phyloP scores from a whole-genome alignment of 2,888 invertebrate genomes.

The Ophion costatus region DNA sequence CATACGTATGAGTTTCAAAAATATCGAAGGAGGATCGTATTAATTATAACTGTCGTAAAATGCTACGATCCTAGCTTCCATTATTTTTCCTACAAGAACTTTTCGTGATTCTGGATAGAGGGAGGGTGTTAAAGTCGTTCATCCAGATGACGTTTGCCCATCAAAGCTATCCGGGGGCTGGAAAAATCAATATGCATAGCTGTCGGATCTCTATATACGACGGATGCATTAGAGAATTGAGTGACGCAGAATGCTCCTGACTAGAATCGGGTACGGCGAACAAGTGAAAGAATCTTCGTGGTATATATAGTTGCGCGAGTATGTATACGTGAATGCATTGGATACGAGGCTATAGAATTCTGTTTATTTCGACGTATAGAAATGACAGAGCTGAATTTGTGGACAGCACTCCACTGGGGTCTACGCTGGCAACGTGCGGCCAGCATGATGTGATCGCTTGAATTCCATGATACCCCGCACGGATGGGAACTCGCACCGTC shows the following conservation, averaged over 20 bases:
- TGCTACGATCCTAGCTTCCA: too few relatives aligned
- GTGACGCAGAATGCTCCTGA: constrained; percentile 17
- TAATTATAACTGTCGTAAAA: too few relatives aligned
- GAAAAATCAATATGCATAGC: constrained; percentile 6
- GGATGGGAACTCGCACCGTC: constrained; percentile 26
- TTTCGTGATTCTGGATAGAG: neutral
- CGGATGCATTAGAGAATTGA: constrained; percentile 21
- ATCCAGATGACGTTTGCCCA: neutral
- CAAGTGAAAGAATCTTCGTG: constrained; percentile 19
- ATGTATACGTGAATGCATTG: neutral
- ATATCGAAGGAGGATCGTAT: too few relatives aligned
- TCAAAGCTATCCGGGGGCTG: neutral
- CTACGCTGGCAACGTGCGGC: constrained; percentile 25
- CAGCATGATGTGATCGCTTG: constrained; percentile 6
- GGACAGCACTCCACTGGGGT: constrained; percentile 22
- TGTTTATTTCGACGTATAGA: constrained; percentile 14
- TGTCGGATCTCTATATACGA: neutral
- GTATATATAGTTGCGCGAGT: neutral
- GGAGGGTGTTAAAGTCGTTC: neutral
- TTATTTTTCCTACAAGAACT: neutral
- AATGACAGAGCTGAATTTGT: constrained; percentile 43
- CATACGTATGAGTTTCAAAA: too few relatives aligned
- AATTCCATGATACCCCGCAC: constrained; percentile 22
- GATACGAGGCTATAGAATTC: constrained; percentile 9
- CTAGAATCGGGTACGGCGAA: constrained; percentile 5